Conservation (phyloP, 37 sponge, comb jelly and placozoan genomes). For the Crambe crambe region DNA sequence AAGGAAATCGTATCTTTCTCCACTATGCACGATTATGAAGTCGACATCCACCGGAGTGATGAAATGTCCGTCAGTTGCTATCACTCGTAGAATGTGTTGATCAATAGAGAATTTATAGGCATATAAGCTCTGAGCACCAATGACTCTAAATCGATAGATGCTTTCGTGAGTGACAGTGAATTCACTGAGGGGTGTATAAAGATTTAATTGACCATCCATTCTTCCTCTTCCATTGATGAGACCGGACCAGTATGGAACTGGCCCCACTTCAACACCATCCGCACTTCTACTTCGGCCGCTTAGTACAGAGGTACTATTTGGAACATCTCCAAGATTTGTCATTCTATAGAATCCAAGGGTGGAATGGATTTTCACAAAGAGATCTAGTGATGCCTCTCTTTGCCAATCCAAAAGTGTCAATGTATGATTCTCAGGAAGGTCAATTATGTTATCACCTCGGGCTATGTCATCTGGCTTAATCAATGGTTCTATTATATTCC, state of each 20-base stretch:
- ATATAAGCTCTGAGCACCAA: constrained; percentile 71
- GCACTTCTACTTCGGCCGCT: not conserved
- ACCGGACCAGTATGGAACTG: constrained; percentile 68
- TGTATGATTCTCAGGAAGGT: constrained; percentile 61
- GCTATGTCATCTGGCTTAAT: not conserved
- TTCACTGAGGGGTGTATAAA: constrained; percentile 12
- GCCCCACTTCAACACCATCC: constrained; percentile 48
- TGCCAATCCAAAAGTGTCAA: constrained; percentile 71
- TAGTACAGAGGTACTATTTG: not conserved
- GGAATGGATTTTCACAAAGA: constrained; percentile 26
- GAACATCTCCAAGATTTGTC: not conserved
- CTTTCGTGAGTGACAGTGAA: constrained; percentile 55
- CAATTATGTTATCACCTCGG: not conserved
- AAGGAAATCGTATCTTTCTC: constrained; percentile 85
- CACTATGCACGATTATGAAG: constrained; percentile 72
- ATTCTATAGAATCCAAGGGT: constrained; percentile 12
- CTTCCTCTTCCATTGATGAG: constrained; percentile 76
- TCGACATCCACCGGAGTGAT: constrained; percentile 60
- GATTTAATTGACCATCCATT: constrained; percentile 23
- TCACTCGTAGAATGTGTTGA: constrained; percentile 68
- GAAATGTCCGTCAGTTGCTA: constrained; percentile 74
- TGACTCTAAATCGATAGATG: constrained; percentile 73
- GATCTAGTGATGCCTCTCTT: constrained; percentile 9
- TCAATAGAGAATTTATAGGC: constrained; percentile 72
- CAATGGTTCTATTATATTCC: too few relatives aligned